Evolutionary conservation across 2,797 vertebrate genomes (phyloP).

Genomic region (Hozukius guyotensis): DNA sequence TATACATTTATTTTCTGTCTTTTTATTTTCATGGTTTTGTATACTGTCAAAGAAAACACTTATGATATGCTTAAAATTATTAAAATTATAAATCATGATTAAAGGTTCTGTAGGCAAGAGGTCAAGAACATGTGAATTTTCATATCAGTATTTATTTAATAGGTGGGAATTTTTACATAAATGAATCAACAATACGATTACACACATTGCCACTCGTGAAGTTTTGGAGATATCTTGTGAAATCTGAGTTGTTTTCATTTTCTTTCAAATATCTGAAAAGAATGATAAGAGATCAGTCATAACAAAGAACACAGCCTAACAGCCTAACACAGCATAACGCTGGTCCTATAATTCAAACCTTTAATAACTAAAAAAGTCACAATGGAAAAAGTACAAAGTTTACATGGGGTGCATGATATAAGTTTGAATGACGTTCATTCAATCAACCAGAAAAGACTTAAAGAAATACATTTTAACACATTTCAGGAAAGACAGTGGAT

Average conservation of each 20-base stretch:
- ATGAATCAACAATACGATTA: background rate
- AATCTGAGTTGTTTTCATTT: background rate
- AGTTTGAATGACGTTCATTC: background rate
- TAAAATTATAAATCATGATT: background rate
- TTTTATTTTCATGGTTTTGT: background rate
- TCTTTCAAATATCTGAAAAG: slow-evolving; percentile 30
- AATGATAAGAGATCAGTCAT: background rate
- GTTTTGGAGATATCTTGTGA: background rate
- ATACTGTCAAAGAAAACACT: background rate
- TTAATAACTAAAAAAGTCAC: background rate
- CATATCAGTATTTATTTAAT: background rate
- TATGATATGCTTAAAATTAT: background rate
- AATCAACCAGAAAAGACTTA: background rate
- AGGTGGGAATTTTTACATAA: background rate
- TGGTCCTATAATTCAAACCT: background rate
- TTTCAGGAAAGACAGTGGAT: background rate
- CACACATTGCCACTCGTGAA: too few species aligned
- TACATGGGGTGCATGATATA: background rate
- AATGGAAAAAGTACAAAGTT: background rate
- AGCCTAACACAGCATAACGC: background rate
- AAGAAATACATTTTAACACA: background rate
- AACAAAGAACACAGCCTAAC: background rate
- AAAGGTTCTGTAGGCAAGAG: background rate
- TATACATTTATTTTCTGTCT: background rate
- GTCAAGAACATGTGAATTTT: background rate